Evolutionary conservation across 2,113 vertebrate species (phyloP).

Genomic region (Aegypius monachus): DNA sequence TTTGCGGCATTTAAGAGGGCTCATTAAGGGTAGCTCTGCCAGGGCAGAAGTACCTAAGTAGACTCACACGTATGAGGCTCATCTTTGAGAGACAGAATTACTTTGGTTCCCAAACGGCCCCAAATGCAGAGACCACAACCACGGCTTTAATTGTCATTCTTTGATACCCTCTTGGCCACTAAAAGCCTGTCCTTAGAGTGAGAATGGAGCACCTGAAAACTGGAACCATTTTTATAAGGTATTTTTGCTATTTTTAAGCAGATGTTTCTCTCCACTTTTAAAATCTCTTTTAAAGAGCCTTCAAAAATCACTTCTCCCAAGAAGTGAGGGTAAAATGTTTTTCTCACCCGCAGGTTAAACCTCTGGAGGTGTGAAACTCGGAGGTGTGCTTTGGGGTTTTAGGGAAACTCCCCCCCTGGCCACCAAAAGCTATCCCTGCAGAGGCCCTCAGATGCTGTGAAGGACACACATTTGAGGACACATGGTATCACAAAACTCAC

Average conservation of each 20-base stretch:
- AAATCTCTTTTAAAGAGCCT: not conserved
- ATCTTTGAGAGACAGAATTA: not conserved
- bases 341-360: not conserved
- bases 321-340: not conserved
- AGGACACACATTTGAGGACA: not conserved
- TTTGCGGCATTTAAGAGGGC: not conserved
- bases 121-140: fast-evolving
- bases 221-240: not conserved
- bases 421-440: not conserved
- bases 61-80: not conserved
- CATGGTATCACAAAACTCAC: not conserved
- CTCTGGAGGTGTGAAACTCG: not conserved
- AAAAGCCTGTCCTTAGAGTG: not conserved
- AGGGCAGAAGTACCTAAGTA: not conserved
- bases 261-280: not conserved
- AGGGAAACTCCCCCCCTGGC: not conserved
- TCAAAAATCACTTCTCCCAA: not conserved
- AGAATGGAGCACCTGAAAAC: not conserved
- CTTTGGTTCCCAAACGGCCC: not conserved
- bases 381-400: not conserved
- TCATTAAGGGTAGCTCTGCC: not conserved
- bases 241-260: not conserved
- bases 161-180: not conserved
- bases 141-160: not conserved
- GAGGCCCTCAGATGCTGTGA: not conserved